Percentiles rank a stretch among this genome's conserved stretches.
Evolutionary conservation across 2,888 invertebrate genomes (phyloP).

Genomic region (Drosophila prolongata): DNA sequence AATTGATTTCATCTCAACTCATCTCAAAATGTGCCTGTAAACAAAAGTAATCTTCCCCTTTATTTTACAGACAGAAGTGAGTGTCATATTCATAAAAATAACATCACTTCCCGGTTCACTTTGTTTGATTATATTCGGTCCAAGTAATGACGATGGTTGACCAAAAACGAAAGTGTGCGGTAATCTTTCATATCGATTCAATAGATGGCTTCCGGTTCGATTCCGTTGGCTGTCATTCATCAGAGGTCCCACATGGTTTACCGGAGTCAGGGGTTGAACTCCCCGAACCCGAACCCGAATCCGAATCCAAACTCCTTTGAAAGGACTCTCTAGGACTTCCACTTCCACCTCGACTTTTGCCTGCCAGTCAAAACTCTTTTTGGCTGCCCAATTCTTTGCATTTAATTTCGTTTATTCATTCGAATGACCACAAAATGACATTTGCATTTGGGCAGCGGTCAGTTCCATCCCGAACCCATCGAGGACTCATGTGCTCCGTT

Average conservation of each 20-base stretch:
- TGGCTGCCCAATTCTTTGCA: slow-evolving; percentile 55
- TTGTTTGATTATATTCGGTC: slow-evolving; percentile 18
- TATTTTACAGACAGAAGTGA: background rate
- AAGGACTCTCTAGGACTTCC: background rate
- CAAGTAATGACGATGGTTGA: slow-evolving; percentile 17
- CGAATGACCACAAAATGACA: slow-evolving; percentile 83
- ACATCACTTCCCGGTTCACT: slow-evolving; percentile 4
- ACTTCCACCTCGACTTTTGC: slow-evolving; percentile 6
- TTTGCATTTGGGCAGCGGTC: slow-evolving; percentile 69
- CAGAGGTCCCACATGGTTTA: slow-evolving; percentile 64
- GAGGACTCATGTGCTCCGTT: slow-evolving; percentile 23
- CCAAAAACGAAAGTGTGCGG: slow-evolving; percentile 4
- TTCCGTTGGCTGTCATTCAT: slow-evolving; percentile 61
- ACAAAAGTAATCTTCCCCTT: background rate
- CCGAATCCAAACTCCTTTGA: background rate
- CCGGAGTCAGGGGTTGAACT: slow-evolving; percentile 9
- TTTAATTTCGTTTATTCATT: slow-evolving; percentile 84
- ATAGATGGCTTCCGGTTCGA: slow-evolving; percentile 50
- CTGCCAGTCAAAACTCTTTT: slow-evolving; percentile 66
- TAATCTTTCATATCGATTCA: slow-evolving; percentile 43
- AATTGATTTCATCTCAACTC: background rate
- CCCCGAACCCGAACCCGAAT: background rate
- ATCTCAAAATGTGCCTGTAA: background rate
- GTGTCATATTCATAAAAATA: slow-evolving; percentile 7
- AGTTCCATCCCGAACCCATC: background rate